phyloP scores from a whole-genome alignment of 2,888 invertebrate species.

The Trissolcus japonicus region DNA sequence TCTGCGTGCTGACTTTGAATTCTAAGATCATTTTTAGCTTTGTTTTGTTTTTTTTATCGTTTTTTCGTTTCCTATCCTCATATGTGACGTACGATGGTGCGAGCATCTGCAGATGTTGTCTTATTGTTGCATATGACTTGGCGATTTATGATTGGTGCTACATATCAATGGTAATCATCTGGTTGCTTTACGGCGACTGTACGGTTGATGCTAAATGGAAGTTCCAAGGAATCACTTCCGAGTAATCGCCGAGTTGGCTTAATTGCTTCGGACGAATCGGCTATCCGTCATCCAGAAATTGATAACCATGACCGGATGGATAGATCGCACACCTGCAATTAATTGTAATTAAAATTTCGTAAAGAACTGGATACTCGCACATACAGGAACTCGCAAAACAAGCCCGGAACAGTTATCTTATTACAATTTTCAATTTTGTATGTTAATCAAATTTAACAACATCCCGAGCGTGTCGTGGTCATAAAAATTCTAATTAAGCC shows the following conservation, averaged over 20 bases:
- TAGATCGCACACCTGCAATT: constrained; percentile 6
- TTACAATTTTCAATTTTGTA: constrained; percentile 31
- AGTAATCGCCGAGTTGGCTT: constrained; percentile 10
- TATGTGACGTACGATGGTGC: not conserved
- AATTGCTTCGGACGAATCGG: constrained; percentile 19
- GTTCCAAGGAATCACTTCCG: constrained; percentile 4
- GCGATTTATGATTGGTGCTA: constrained; percentile 17
- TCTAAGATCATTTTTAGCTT: constrained; percentile 5
- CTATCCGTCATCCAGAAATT: constrained; percentile 20
- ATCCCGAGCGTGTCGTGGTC: constrained; percentile 11
- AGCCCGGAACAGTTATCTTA: constrained; percentile 26
- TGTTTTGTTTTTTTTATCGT: too few species aligned
- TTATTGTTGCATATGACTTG: constrained; percentile 49
- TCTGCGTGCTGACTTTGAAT: constrained; percentile 43
- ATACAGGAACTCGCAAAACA: not conserved
- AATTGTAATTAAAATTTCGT: constrained; percentile 22
- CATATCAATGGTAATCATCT: constrained; percentile 33
- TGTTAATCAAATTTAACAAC: constrained; percentile 35
- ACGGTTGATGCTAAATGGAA: constrained; percentile 38
- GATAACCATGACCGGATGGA: not conserved
- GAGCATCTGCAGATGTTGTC: constrained; percentile 24
- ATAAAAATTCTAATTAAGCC: constrained; percentile 43
- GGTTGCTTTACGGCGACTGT: constrained; percentile 12
- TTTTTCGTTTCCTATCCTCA: too few species aligned
- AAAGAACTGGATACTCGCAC: too few species aligned